Conservation (phyloP, 2,113 vertebrate species). For the Periophthalmodon schlosseri region DNA sequence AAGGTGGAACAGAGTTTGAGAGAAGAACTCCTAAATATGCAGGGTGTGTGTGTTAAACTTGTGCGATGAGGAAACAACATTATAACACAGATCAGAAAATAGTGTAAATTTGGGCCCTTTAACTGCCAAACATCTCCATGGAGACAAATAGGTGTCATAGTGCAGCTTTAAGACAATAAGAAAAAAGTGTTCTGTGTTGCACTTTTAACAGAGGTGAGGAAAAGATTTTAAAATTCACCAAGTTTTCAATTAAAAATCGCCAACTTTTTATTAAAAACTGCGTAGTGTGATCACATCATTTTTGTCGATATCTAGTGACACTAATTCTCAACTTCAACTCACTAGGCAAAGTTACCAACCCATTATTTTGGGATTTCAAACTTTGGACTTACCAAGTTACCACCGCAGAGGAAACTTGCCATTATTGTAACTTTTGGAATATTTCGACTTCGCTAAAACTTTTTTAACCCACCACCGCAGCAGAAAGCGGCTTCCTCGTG, state of each 20-base stretch:
- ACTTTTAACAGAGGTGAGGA: not conserved
- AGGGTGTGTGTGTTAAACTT: too few species aligned
- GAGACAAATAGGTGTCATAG: not conserved
- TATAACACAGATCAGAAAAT: too few species aligned
- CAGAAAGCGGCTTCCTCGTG: conserved; percentile 26
- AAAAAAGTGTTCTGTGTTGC: too few species aligned
- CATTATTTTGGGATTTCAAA: not conserved
- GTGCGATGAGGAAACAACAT: too few species aligned
- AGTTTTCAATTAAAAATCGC: too few species aligned
- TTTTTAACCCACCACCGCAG: conserved; percentile 31
- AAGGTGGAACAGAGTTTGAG: too few species aligned
- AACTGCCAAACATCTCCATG: not conserved
- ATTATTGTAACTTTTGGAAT: conserved; percentile 5
- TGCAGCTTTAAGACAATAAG: too few species aligned
- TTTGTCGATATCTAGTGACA: not conserved
- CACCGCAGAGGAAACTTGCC: conserved; percentile 3
- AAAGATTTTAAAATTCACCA: not conserved
- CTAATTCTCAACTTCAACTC: not conserved
- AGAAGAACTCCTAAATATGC: too few species aligned
- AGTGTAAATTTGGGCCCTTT: too few species aligned
- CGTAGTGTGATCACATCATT: not conserved
- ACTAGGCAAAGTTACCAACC: not conserved
- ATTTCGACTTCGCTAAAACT: not conserved
- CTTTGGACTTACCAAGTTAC: not conserved
- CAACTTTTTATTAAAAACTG: not conserved